phyloP scores from a whole-genome alignment of 2,113 vertebrate species.

The Kryptolebias marmoratus region DNA sequence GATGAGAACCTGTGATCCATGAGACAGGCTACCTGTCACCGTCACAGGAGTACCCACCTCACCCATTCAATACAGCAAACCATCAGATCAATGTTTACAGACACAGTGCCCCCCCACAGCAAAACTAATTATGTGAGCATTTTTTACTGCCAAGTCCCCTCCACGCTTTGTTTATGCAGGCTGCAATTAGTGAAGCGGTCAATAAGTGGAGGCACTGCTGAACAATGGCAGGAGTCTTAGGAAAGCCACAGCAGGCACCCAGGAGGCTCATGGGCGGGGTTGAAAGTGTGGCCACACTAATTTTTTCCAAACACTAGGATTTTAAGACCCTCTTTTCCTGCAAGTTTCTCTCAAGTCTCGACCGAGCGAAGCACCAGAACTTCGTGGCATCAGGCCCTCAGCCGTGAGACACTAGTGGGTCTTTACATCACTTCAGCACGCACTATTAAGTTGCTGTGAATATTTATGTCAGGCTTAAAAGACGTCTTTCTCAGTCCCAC shows the following conservation, averaged over 20 bases:
- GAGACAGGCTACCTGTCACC: conserved; percentile 76
- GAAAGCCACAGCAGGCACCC: conserved; percentile 21
- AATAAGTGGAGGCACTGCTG: conserved; percentile 82
- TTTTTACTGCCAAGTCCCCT: conserved; percentile 69
- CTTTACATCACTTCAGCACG: conserved; percentile 77
- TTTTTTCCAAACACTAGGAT: conserved; percentile 15
- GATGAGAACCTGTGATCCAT: conserved; percentile 75
- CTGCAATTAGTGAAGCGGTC: conserved; percentile 86
- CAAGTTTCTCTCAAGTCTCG: conserved; percentile 54
- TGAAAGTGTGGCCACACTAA: conserved; percentile 21
- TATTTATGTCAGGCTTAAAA: conserved; percentile 81
- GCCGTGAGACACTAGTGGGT: conserved; percentile 60
- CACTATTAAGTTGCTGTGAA: conserved; percentile 82
- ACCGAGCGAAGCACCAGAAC: conserved; percentile 41
- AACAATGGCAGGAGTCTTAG: conserved; percentile 59
- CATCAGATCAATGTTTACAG: conserved; percentile 78
- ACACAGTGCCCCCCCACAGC: conserved; percentile 41
- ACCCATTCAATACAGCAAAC: conserved; percentile 63
- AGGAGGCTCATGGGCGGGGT: conserved; percentile 1
- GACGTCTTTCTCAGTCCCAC: conserved; percentile 73
- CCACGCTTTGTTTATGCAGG: conserved; percentile 80
- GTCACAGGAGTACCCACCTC: conserved; percentile 56
- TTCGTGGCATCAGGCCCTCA: conserved; percentile 60
- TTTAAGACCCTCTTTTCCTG: conserved; percentile 42
- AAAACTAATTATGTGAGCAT: conserved; percentile 83